Conservation (phyloP, 2,113 vertebrate genomes). For the Xiphophorus couchianus region DNA sequence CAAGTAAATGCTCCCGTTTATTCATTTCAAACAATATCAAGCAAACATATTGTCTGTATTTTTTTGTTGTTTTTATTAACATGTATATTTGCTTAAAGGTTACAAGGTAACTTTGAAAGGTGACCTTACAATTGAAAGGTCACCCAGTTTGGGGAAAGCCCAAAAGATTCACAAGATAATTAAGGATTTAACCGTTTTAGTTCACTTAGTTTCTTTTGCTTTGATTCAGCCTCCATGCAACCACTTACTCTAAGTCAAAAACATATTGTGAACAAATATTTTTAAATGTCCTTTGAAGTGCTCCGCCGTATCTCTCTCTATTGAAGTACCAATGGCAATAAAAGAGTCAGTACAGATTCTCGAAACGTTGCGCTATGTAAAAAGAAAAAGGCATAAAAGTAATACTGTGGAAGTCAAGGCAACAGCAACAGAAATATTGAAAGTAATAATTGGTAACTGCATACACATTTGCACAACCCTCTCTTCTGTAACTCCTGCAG, state of each 20-base stretch:
- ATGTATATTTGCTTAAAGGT: no score
- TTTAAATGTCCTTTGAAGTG: not conserved
- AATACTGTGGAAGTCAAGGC: not conserved
- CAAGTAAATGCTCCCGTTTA: no score
- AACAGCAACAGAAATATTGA: not conserved
- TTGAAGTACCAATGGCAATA: not conserved
- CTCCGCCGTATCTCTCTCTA: not conserved
- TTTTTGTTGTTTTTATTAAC: no score
- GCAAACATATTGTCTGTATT: no score
- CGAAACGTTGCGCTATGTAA: not conserved
- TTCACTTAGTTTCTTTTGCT: not conserved
- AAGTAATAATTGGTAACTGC: constrained; percentile 10
- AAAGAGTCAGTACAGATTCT: not conserved
- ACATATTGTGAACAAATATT: not conserved
- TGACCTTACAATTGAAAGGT: no score
- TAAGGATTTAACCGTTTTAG: not conserved
- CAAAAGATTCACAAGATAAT: no score
- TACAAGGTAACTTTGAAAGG: no score
- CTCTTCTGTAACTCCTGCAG: constrained; percentile 12
- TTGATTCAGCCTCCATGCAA: not conserved
- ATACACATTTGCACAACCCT: constrained; percentile 16
- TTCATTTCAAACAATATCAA: no score
- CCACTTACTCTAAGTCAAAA: not conserved
- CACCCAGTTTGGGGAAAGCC: no score
- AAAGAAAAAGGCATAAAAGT: not conserved